Evolutionary conservation across 1,140 invertebrate genomes (phyloP), one percentile per base, ranked within the genome.

Genomic region (Aphelenchoides avenae): DNA sequence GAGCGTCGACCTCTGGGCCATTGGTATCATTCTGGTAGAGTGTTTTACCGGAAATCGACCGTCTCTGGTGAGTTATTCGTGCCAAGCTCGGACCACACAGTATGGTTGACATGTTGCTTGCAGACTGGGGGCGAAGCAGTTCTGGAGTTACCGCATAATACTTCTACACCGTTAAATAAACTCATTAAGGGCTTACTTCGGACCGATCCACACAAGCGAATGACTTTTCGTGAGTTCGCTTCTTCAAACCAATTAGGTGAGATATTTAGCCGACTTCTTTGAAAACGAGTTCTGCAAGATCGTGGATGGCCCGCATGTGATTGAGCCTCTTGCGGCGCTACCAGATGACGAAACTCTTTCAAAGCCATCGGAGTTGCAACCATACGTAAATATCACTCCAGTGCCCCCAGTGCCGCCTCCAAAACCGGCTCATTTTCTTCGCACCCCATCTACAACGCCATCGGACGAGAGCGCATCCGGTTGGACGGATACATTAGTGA

Each of bases 1-100:
- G 13, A 98, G 97, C 81, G 94, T 93, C 37, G 55, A 57, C 47
- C 58, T 57, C 20, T 98, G 93, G 93, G 94, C 91, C 61, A 83
- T 99, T 60, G 94, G 94, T 41, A 98, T 93, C 6, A 98, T 99
- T 65, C 88, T 98, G 34, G 98, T 91, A 81, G 93, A 98, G 78
- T 98, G 93, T 83, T 83, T 98, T 55, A 95, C 91, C 43, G 92
- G 93, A 39, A 93, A 92, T 79, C 93, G 93, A 43, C 93, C 94
- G 33, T 98, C 98, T 79, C 75, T 73, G 61, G 76, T 77, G 51
- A 34, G 54, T 33, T n/a, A n/a, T n/a, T n/a, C n/a, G n/a, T n/a
- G n/a, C n/a, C n/a, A n/a, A n/a, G n/a, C 60, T 3, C 13, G 56
- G 2, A 18, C 5, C 15, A 61, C 15, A 3, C 15, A 18, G 30